Percentiles rank a stretch among this genome's conserved stretches.
Conservation (phyloP, 2,113 vertebrate species). For the Dicerorhinus sumatrensis region DNA sequence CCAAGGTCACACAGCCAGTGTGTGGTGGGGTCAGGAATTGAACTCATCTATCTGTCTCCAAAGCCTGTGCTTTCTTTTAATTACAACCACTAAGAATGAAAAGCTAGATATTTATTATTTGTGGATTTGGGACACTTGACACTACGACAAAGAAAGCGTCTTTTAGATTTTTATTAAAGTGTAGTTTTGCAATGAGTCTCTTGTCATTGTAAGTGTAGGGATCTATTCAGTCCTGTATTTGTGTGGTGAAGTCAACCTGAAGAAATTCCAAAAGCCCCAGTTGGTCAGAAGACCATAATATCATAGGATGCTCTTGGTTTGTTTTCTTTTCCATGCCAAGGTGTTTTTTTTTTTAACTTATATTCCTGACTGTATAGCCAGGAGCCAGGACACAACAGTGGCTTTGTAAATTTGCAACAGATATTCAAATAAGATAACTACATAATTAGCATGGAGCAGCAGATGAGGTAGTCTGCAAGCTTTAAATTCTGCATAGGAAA, state of each 20-base stretch:
- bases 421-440: constrained; percentile 64
- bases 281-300: background rate
- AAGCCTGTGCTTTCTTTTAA: background rate
- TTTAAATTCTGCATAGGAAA: background rate
- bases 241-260: constrained; percentile 16
- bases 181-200: background rate
- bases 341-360: background rate
- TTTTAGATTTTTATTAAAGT: background rate
- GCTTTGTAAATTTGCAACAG: constrained; percentile 54
- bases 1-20: background rate
- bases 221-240: background rate
- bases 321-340: background rate
- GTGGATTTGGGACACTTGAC: background rate
- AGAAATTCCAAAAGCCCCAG: background rate
- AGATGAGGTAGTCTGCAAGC: constrained; percentile 42
- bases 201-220: background rate
- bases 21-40: background rate
- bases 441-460: constrained; percentile 63
- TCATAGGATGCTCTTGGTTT: background rate
- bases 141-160: background rate
- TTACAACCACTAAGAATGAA: background rate
- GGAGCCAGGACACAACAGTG: constrained; percentile 6
- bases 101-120: background rate
- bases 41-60: background rate
- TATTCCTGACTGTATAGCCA: background rate